A percentile compares a stretch with the other conserved stretches of the same genome.
These are phyloP conservation scores for Tauraco hartlaubi DNA, from an alignment of 2,797 vertebrate species.

Conservation along the genomic window DNA sequence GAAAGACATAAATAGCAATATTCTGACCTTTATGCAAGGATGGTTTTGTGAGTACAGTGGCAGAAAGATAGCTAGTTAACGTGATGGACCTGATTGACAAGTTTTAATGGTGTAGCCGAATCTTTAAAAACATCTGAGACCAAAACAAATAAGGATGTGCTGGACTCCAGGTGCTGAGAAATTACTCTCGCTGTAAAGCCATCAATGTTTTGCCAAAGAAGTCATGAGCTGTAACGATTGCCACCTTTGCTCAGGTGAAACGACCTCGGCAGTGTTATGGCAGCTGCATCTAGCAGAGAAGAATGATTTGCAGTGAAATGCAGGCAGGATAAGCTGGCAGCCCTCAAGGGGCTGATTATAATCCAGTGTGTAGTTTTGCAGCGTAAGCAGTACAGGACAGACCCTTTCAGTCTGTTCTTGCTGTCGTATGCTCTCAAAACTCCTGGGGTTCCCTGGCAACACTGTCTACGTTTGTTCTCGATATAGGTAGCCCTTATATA, in stretches of 20 bases:
- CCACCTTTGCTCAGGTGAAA: neutral
- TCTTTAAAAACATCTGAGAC: neutral
- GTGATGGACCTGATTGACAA: neutral
- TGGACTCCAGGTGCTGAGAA: neutral
- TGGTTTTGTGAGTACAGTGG: neutral
- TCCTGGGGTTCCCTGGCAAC: constrained; percentile 10
- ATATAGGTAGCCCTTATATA: neutral
- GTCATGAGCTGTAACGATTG: neutral
- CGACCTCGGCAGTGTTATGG: neutral
- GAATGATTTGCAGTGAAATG: neutral
- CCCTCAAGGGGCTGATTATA: constrained; percentile 29
- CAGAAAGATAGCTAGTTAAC: neutral
- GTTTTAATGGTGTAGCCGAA: neutral
- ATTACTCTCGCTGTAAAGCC: neutral
- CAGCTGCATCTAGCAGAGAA: neutral
- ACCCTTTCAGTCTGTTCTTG: constrained; percentile 28
- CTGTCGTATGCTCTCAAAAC: neutral
- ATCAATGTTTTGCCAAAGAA: neutral
- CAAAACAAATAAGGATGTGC: neutral
- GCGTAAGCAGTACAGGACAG: constrained; percentile 23
- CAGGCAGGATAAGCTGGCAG: neutral
- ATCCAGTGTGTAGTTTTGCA: neutral
- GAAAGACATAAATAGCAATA: neutral
- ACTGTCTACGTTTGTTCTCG: neutral
- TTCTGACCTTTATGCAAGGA: neutral